Percentiles rank a stretch among this genome's conserved stretches.
phyloP scores from a whole-genome alignment of 2,888 invertebrate genomes.

The Glyphotaelius pellucidus region DNA sequence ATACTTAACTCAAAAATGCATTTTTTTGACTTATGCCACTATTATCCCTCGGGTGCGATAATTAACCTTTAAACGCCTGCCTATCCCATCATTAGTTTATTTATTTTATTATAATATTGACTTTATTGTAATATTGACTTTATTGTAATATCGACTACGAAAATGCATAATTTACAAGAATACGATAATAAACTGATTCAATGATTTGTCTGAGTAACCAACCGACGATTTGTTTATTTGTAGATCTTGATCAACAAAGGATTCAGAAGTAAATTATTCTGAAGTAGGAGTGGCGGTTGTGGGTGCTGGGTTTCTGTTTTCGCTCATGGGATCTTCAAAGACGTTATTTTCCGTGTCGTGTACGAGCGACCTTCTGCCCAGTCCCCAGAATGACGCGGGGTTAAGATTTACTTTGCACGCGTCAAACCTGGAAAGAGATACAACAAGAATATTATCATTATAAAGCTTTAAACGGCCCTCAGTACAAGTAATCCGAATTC shows the following conservation, averaged over 20 bases:
- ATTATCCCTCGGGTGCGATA: no score
- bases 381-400: conserved; percentile 73
- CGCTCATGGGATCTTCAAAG: conserved; percentile 66
- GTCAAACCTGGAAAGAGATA: conserved; percentile 70
- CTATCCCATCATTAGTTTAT: no score
- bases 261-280: neutral
- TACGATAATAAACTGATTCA: no score
- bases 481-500: no score
- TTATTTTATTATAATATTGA: no score
- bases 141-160: no score
- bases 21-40: no score
- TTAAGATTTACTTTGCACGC: conserved; percentile 71
- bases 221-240: neutral
- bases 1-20: no score
- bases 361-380: conserved; percentile 73
- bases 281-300: neutral
- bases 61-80: no score
- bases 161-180: no score
- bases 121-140: no score
- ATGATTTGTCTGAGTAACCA: neutral
- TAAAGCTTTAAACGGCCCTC: neutral
- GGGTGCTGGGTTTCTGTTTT: neutral
- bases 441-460: neutral
- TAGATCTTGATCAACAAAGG: neutral
- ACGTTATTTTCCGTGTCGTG: conserved; percentile 50